Evolutionary conservation across 2,888 invertebrate genomes (phyloP).

Genomic region (Drosophila eohydei): DNA sequence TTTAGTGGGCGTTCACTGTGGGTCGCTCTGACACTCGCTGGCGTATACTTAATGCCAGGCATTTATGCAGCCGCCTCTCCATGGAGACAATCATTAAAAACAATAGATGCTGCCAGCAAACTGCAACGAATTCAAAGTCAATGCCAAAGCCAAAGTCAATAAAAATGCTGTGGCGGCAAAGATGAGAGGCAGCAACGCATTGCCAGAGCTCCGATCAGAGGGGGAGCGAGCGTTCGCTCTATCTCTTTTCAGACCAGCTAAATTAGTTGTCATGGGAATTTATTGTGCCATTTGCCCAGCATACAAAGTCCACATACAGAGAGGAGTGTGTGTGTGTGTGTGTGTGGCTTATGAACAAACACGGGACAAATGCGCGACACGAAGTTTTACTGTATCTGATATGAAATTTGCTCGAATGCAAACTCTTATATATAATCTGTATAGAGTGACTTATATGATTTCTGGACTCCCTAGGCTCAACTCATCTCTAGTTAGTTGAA

Average conservation of each 20-base stretch:
- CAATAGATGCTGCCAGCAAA: conserved; percentile 21
- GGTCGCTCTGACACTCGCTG: conserved; percentile 63
- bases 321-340: not conserved
- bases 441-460: too few relatives aligned
- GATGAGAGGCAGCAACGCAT: conserved; percentile 62
- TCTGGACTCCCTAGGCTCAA: not conserved
- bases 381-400: conserved; percentile 5
- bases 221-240: not conserved
- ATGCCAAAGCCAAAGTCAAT: conserved; percentile 54
- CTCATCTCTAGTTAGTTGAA: not conserved
- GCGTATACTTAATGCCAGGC: conserved; percentile 70
- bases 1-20: conserved; percentile 61
- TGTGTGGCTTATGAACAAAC: conserved; percentile 10
- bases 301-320: conserved; percentile 23
- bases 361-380: conserved; percentile 10
- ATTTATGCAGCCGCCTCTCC: conserved; percentile 46
- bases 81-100: conserved; percentile 73
- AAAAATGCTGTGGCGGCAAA: conserved; percentile 75
- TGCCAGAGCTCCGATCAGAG: conserved; percentile 29
- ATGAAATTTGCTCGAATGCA: not conserved
- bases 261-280: conserved; percentile 80
- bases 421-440: not conserved
- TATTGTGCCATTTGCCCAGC: conserved; percentile 71
- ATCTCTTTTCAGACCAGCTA: conserved; percentile 54
- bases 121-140: conserved; percentile 54